Percentiles rank a stretch among this genome's conserved stretches.
Conservation (phyloP, 2,797 vertebrate genomes). For the Hippopotamyrus pictus region DNA sequence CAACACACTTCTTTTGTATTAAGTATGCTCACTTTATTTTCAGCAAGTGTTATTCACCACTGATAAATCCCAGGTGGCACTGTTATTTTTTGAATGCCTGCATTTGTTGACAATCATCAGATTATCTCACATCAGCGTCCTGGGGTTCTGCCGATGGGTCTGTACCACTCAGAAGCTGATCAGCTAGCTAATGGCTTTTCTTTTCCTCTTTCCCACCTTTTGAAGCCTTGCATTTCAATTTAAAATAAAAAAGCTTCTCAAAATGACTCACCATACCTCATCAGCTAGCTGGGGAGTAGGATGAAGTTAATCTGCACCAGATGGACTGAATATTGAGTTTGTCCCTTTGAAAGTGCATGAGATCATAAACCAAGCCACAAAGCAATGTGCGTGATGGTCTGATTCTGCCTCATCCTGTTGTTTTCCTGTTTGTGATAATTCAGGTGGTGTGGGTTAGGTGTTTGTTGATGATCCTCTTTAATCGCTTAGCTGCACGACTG, state of each 20-base stretch:
- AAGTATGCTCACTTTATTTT: background rate
- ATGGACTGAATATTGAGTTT: constrained; percentile 39
- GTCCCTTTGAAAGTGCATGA: constrained; percentile 51
- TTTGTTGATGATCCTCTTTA: background rate
- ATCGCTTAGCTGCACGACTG: background rate
- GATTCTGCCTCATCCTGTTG: background rate
- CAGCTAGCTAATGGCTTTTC: background rate
- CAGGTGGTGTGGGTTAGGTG: background rate
- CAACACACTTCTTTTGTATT: background rate
- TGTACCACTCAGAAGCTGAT: background rate
- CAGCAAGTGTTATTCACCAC: background rate
- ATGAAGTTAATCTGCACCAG: constrained; percentile 43
- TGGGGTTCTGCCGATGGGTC: background rate
- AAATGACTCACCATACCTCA: constrained; percentile 3
- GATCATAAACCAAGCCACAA: constrained; percentile 53
- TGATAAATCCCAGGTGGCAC: background rate
- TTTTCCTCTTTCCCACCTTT: background rate
- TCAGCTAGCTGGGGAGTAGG: constrained; percentile 6
- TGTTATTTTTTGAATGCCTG: background rate
- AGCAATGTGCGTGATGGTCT: constrained; percentile 16
- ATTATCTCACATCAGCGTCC: background rate
- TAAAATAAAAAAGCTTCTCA: background rate
- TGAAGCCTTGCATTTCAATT: background rate
- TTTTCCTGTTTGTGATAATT: background rate
- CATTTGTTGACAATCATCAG: background rate